phyloP scores from a whole-genome alignment of 2,113 vertebrate genomes.

The Heptranchias perlo region DNA sequence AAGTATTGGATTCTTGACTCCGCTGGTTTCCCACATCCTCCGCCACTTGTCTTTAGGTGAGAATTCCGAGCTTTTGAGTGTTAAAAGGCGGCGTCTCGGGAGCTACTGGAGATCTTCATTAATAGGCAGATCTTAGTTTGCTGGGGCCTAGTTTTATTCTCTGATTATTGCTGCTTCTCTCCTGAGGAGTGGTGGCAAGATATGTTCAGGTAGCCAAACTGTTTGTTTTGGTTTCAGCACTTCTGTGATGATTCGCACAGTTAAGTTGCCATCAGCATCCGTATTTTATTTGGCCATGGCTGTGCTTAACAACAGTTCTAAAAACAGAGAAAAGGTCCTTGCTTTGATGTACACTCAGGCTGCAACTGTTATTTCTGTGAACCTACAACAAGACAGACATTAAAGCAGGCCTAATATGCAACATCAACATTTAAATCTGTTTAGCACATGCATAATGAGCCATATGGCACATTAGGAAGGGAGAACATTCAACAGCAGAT shows the following conservation, averaged over 20 bases:
- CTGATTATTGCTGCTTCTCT: neutral
- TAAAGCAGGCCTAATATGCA: neutral
- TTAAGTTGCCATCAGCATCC: neutral
- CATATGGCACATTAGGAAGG: neutral
- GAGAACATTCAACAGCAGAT: neutral
- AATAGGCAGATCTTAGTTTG: neutral
- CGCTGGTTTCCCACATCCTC: neutral
- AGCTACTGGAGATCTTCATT: neutral
- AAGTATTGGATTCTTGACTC: neutral
- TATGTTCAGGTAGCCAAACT: neutral
- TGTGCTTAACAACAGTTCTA: neutral
- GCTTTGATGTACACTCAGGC: neutral
- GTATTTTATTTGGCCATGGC: neutral
- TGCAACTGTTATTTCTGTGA: neutral
- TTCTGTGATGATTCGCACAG: neutral
- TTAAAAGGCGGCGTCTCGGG: neutral
- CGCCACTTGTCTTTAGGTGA: neutral
- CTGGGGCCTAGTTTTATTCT: neutral
- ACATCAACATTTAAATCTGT: slow-evolving; percentile 11
- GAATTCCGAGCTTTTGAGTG: neutral
- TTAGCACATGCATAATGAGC: neutral
- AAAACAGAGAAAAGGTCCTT: neutral
- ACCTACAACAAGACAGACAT: neutral
- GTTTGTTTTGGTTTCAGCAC: neutral
- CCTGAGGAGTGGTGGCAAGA: neutral